phyloP scores from a whole-genome alignment of 2,797 vertebrate genomes.

The Tinamus major region DNA sequence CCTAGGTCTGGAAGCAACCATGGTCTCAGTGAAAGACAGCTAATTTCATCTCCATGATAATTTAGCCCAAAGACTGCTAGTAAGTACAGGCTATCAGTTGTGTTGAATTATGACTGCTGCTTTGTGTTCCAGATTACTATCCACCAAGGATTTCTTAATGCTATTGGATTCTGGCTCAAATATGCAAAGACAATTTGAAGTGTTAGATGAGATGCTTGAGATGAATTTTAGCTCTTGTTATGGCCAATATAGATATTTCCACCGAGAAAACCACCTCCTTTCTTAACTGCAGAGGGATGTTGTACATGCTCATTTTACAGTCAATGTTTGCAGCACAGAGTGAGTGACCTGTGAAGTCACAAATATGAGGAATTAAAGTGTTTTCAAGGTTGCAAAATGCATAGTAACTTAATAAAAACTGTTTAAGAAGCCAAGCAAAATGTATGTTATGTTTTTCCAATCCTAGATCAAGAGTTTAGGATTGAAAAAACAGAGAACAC shows the following conservation, averaged over 20 bases:
- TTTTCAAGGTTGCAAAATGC: conserved; percentile 22
- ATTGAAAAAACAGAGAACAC: conserved; percentile 23
- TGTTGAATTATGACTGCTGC: conserved; percentile 71
- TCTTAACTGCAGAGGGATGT: conserved; percentile 47
- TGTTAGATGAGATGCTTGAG: conserved; percentile 50
- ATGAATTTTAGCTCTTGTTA: conserved; percentile 45
- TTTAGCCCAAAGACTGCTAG: conserved; percentile 32
- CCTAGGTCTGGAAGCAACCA: conserved; percentile 50
- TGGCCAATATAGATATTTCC: conserved; percentile 7
- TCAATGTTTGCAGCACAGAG: neutral
- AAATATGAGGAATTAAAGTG: conserved; percentile 30
- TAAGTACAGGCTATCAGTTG: conserved; percentile 58
- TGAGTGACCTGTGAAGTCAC: conserved; percentile 10
- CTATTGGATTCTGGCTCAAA: conserved; percentile 61
- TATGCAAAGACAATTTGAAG: conserved; percentile 60
- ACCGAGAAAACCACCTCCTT: conserved; percentile 55
- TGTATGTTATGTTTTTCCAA: neutral
- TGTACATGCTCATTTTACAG: conserved; percentile 27
- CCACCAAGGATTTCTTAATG: conserved; percentile 72
- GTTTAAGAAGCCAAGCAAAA: conserved; percentile 35
- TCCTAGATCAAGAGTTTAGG: conserved; percentile 1
- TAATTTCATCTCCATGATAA: conserved; percentile 65
- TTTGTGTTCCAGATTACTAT: conserved; percentile 73
- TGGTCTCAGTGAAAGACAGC: conserved; percentile 57
- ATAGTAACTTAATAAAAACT: conserved; percentile 16